phyloP scores from a whole-genome alignment of 2,888 invertebrate genomes.

The Cartodere bifasciata region DNA sequence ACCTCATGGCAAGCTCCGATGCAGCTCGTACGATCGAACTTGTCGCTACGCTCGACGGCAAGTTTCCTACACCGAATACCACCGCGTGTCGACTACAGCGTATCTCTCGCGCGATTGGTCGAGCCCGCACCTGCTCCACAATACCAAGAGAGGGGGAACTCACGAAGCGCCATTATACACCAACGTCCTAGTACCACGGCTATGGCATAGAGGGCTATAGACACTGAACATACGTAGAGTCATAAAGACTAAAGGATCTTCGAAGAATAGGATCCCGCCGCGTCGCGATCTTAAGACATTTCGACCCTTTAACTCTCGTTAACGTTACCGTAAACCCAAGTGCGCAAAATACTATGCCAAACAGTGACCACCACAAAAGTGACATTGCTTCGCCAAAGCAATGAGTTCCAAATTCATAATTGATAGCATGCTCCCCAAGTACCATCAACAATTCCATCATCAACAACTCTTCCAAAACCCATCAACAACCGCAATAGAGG shows the following conservation, averaged over 20 bases:
- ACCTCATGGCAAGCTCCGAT: too few relatives aligned
- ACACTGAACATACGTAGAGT: conserved; percentile 75
- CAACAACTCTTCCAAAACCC: conserved; percentile 48
- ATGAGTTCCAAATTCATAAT: conserved; percentile 97
- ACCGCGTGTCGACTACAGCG: too few relatives aligned
- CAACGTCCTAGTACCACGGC: conserved; percentile 47
- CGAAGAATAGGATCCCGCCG: too few relatives aligned
- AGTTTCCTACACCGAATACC: too few relatives aligned
- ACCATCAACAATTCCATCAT: conserved; percentile 69
- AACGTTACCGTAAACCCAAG: conserved; percentile 3
- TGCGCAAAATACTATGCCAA: conserved; percentile 27
- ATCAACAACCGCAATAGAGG: conserved; percentile 50
- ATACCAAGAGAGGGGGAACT: too few relatives aligned
- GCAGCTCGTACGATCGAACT: too few relatives aligned
- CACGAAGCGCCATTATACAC: conserved; percentile 39
- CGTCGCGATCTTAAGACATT: conserved; percentile 12
- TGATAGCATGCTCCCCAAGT: conserved; percentile 96
- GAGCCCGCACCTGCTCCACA: conserved; percentile 41
- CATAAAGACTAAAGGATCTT: too few relatives aligned
- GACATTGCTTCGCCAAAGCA: conserved; percentile 39
- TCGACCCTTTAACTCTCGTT: too few relatives aligned
- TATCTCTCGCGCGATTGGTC: conserved; percentile 38
- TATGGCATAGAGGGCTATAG: conserved; percentile 74
- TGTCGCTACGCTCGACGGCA: too few relatives aligned
- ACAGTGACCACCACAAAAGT: conserved; percentile 32